Conservation (phyloP, 1,140 invertebrate genomes). For the Listronotus oregonensis region DNA sequence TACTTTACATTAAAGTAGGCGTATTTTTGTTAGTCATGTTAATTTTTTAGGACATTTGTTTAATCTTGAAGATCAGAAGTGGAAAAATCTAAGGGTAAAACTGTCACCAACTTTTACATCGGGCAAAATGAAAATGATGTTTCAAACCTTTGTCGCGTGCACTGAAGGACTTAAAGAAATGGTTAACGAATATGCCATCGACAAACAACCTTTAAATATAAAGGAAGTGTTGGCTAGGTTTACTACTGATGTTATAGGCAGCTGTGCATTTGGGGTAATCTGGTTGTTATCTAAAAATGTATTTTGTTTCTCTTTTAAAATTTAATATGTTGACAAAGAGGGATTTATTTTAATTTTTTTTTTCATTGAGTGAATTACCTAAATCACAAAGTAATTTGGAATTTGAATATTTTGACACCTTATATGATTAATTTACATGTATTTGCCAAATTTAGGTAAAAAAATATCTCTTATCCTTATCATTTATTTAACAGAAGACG, state of each 20-base stretch:
- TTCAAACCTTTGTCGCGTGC: constrained; percentile 13
- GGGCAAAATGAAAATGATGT: constrained; percentile 58
- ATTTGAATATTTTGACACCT: no score
- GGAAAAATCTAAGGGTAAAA: constrained; percentile 57
- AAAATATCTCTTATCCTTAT: no score
- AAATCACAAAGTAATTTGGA: no score
- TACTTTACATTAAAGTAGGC: no score
- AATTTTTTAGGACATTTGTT: constrained; percentile 58
- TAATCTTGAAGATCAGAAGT: constrained; percentile 52
- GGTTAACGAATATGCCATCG: not conserved
- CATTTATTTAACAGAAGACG: no score
- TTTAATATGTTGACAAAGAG: no score
- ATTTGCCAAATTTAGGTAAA: no score
- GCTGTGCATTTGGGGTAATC: constrained; percentile 24
- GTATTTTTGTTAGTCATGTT: constrained; percentile 21
- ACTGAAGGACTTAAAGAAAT: constrained; percentile 4
- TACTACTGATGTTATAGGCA: constrained; percentile 38
- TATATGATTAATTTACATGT: no score
- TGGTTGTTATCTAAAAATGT: no score
- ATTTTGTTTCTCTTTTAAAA: no score
- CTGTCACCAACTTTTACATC: constrained; percentile 59
- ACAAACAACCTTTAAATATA: constrained; percentile 7
- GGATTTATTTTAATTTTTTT: no score
- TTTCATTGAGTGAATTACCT: no score
- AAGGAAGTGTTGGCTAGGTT: constrained; percentile 19